Base-by-base conservation (phyloP, 1,140 invertebrate species). In the Dermatophagoides farinae region DNA sequence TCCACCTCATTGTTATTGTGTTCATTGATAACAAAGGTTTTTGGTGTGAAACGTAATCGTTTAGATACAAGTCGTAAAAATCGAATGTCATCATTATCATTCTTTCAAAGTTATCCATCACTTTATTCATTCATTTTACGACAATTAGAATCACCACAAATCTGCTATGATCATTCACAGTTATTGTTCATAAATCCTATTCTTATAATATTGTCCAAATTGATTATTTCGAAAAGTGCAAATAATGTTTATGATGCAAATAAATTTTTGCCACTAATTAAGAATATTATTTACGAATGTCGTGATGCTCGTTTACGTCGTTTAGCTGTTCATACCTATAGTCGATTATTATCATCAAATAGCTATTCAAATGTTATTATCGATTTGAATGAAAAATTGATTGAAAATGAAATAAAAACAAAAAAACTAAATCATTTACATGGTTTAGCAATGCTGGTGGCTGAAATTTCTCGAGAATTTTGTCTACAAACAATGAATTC, bases 1-100 rank as follows among this genome's bases (percentile, higher is more conserved):
- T 82, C 88, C 0, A 81, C 86, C 0, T 88, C 88, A 0, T 72
- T 96, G 20, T 71, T 95, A 39, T 84, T 89, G 64, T 82, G 83
- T 64, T 77, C 87, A 1, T 72, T 97, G n/a, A 80, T 92, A 62
- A 83, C 80, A 22, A 75, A 89, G 65, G 82, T 90, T 61, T 93
- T 97, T 77, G 90, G 90, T 16, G 89, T 92, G 0, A 82, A 83
- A 66, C 75, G 85, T 60, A 72, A 66, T 38, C 23, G 20, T 16
- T 25, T 14, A 22, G 76, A 82, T 62, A 70, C 83, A 25, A 79
- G 78, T 50, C 76, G 79, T 18, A 80, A 85, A 63, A 91, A 92
- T 72, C 79, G 78, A 65, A 73, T 79, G 68, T 77, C 77, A 50
- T 76, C 76, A 0, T 74, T 79, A 57, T 79, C 84, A 10, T 96